These are phyloP conservation scores for Myathropa florea DNA, from an alignment of 2,888 invertebrate species.

Conservation along the genomic window DNA sequence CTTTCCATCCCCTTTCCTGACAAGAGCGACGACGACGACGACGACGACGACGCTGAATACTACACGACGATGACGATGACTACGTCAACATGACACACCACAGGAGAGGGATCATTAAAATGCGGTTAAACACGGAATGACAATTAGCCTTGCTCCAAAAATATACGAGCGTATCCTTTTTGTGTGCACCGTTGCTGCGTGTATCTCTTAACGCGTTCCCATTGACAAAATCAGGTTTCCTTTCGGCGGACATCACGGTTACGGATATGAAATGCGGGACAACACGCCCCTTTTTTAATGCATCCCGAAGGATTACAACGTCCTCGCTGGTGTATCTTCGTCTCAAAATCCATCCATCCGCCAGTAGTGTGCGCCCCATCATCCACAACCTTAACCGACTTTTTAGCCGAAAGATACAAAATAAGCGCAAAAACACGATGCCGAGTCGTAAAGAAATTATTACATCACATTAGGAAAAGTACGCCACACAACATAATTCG, in stretches of 20 bases:
- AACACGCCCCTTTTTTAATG: slow-evolving; percentile 31
- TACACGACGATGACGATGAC: not conserved
- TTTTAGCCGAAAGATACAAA: not conserved
- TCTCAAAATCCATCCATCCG: not conserved
- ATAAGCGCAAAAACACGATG: not conserved
- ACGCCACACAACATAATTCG: not conserved
- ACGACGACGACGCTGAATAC: not conserved
- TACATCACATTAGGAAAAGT: slow-evolving; percentile 36
- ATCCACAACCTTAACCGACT: slow-evolving; percentile 22
- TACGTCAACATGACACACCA: slow-evolving; percentile 48
- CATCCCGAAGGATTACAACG: slow-evolving; percentile 25
- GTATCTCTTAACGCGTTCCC: slow-evolving; percentile 12
- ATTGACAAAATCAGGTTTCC: slow-evolving; percentile 13
- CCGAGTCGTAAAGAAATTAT: slow-evolving; percentile 14
- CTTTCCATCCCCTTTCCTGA: slow-evolving; percentile 52
- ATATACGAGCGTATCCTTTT: slow-evolving; percentile 49
- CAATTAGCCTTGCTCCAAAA: slow-evolving; percentile 60
- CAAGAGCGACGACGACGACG: not conserved
- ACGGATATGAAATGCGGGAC: slow-evolving; percentile 35
- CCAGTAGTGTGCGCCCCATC: not conserved
- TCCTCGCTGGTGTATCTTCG: not conserved
- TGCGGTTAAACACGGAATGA: slow-evolving; percentile 66
- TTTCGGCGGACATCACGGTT: not conserved
- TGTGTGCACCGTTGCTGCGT: not conserved
- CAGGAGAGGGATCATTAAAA: slow-evolving; percentile 62